These are phyloP conservation scores for Phycodurus eques DNA, from an alignment of 2,113 vertebrate genomes.

Conservation along the genomic window DNA sequence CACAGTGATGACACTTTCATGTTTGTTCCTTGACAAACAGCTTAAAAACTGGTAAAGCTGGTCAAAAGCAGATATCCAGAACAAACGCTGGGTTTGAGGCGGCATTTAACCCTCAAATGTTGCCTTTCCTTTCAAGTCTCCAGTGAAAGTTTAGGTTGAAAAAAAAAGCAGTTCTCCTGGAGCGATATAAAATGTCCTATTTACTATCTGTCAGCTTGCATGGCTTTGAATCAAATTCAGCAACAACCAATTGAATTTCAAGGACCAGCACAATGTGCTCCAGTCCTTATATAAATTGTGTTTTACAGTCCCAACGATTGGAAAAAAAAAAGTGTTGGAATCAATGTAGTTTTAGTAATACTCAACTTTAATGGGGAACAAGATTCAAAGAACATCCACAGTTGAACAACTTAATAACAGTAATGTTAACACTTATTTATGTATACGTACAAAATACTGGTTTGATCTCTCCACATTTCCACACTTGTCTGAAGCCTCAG, in stretches of 20 bases:
- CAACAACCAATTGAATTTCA: not conserved
- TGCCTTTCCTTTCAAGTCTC: not conserved
- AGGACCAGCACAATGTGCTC: not conserved
- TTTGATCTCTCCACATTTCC: too few species aligned
- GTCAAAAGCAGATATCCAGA: not conserved
- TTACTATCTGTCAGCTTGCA: not conserved
- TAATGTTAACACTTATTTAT: too few species aligned
- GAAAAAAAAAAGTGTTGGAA: not conserved
- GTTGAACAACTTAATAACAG: too few species aligned
- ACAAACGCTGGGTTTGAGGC: not conserved
- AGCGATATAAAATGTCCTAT: not conserved
- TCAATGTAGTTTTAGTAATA: not conserved
- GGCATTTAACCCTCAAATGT: not conserved
- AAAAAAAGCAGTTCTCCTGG: not conserved
- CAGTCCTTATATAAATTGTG: not conserved
- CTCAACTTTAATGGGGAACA: too few species aligned
- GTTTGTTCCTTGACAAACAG: not conserved
- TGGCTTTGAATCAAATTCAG: not conserved
- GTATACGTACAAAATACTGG: too few species aligned
- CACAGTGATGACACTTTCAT: not conserved
- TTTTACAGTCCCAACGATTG: not conserved
- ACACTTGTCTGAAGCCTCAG: too few species aligned
- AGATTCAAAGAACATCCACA: too few species aligned
- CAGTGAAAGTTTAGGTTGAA: not conserved
- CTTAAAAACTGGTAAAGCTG: not conserved